Conservation (phyloP, 2,888 invertebrate species). For the Leptopilina syphax region DNA sequence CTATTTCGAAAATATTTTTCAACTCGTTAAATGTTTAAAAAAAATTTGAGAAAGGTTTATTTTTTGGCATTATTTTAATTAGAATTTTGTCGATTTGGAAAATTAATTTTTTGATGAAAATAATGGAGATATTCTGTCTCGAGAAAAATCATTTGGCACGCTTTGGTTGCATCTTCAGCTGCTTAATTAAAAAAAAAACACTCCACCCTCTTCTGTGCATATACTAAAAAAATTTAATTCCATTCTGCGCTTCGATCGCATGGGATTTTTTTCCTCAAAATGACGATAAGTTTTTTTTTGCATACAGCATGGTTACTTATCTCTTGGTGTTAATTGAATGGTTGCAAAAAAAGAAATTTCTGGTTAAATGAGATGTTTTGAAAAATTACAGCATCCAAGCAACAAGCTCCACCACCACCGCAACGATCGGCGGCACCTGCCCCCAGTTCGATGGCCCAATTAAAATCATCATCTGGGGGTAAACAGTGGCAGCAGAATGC, state of each 20-base stretch:
- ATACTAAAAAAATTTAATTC: not conserved
- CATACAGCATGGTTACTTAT: slow-evolving; percentile 30
- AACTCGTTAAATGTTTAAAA: too few species aligned
- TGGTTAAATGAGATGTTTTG: slow-evolving; percentile 24
- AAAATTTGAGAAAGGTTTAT: too few species aligned
- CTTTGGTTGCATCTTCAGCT: too few species aligned
- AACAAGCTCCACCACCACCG: slow-evolving; percentile 75
- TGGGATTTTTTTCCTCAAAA: too few species aligned
- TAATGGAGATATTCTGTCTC: too few species aligned
- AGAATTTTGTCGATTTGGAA: too few species aligned
- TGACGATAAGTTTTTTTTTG: slow-evolving; percentile 10
- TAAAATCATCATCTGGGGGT: slow-evolving; percentile 52
- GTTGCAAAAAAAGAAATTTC: slow-evolving; percentile 12
- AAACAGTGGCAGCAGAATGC: slow-evolving; percentile 66
- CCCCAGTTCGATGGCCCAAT: slow-evolving; percentile 67
- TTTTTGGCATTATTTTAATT: too few species aligned
- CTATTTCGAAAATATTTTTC: too few species aligned
- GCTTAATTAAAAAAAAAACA: slow-evolving; percentile 8
- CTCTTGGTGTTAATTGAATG: slow-evolving; percentile 1
- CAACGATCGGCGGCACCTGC: slow-evolving; percentile 64
- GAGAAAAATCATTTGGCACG: too few species aligned
- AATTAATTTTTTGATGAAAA: too few species aligned
- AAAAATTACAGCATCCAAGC: slow-evolving; percentile 74
- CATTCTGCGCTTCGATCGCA: too few species aligned
- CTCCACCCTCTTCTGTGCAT: not conserved